Evolutionary conservation across 2,113 vertebrate genomes (phyloP), one percentile per base, ranked within the genome.

Genomic region (Pteruthius melanotis): DNA sequence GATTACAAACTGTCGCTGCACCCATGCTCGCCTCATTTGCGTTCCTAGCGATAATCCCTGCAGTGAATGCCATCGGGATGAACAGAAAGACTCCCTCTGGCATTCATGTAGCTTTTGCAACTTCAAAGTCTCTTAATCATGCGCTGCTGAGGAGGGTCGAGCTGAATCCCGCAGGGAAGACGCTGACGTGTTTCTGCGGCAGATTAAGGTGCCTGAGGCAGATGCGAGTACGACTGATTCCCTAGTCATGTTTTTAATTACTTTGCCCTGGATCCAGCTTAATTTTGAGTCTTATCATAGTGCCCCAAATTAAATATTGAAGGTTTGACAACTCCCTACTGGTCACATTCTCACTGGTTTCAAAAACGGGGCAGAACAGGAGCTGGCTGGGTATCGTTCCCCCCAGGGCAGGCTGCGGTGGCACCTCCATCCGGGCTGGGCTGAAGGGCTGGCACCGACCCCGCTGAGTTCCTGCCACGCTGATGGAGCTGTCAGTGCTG

Each of bases 131-230:
- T 64, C 27, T 7, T 7, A 11, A 17, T 16, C 2, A 0, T 0
- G 35, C 3, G 0, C 17, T 54, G 47, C 66, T 42, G 59, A 27
- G 81, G 53, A 21, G 57, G 39, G 57, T 21, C 0, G 0, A 37
- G 11, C 64, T 1, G 22, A 9, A 15, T 13, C 45, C 82, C 9
- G 14, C 74, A 7, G 45, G 63, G 49, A 26, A 26, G 23, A 9
- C 0, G 0, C 35, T 24, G 20, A 24, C 0, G 3, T 10, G 39
- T 44, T 68, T 13, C 42, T 40, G 61, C 1, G 1, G 63, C 80
- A 72, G 57, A 20, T 42, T 9, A 12, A 39, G 71, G 49, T 7
- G 33, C 77, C 68, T 7, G 63, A 72, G 83, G 80, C 77, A 72
- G 37, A 16, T 21, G 31, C 5, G 28, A 68, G 30, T 7, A 60